A percentile compares a stretch with the other conserved stretches of the same genome.
Conservation (phyloP, 2,113 vertebrate species). For the Microtus montanus region DNA sequence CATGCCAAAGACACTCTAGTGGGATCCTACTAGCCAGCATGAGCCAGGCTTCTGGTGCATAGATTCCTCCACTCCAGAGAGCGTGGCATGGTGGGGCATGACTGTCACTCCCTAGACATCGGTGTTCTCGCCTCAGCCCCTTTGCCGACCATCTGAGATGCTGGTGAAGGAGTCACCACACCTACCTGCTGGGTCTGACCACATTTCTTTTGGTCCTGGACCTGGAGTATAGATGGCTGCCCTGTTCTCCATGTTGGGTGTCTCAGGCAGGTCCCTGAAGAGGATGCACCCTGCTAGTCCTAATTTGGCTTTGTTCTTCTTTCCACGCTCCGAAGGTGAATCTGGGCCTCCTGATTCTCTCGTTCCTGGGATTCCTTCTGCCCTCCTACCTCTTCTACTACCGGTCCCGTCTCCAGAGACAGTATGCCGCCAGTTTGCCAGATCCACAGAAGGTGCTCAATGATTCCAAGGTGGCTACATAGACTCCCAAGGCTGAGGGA, state of each 20-base stretch:
- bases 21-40: rapidly evolving
- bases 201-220: background rate
- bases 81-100: rapidly evolving
- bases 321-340: constrained; percentile 66
- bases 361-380: constrained; percentile 89
- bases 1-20: rapidly evolving
- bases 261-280: background rate
- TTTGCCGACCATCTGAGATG: background rate
- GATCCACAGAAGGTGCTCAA: constrained; percentile 10
- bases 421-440: constrained; percentile 61
- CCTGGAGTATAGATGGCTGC: background rate
- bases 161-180: too few relatives aligned
- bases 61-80: background rate
- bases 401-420: constrained; percentile 80
- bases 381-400: constrained; percentile 90
- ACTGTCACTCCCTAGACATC: background rate
- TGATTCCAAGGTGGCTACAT: background rate
- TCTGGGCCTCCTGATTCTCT: constrained; percentile 87
- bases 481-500: background rate
- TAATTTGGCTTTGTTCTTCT: background rate
- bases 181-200: rapidly evolving
- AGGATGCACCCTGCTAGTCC: background rate
- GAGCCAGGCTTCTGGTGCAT: background rate
- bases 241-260: background rate
- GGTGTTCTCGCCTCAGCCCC: background rate